Evolutionary conservation across 2,888 invertebrate genomes (phyloP), one percentile per base, ranked within the genome.

Genomic region (Athalia circularis): DNA sequence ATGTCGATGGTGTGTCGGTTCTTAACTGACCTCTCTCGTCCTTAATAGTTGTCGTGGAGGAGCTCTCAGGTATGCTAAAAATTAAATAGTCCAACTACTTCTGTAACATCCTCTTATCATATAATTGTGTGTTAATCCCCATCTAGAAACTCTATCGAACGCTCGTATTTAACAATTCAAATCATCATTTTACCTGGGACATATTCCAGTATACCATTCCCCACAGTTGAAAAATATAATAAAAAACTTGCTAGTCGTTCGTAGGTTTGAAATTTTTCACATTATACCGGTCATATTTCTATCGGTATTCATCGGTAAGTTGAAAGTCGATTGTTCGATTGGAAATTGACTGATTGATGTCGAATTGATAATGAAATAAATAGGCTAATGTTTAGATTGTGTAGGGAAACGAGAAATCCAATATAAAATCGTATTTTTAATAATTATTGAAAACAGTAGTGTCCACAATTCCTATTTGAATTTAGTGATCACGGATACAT

Each of bases 11-110:
- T 83, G 82, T 81, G 81, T 84, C 83, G 84, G 84, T 85, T 85
- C 82, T 79, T 88, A 85, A 88, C 86, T 85, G 85, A 87, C 88
- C 87, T 88, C 80, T 88, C 84, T 88, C 87, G 82, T 87, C 88
- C 87, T 85, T 86, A 83, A 79, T 84, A 87, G 86, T 88, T 87
- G 83, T 88, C 88, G 82, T 86, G 87, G 87, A 87, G 85, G 82
- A 88, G 85, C 83, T 88, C 87, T 85, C 87, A 88, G 88, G 87
- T 88, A 88, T 87, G 87, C 84, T 84, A 70, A 70, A 70, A 70
- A 52, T 70, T 70, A 54, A 70, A 70, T 70, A 70, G 68, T 43
- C 54, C 68, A 70, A 70, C 29, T 67, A 67, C 50, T 8, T 15
- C 68, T 15, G 15, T 68, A 50, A 5, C 15, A 29, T 9, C 29